Evolutionary conservation across 2,113 vertebrate species (phyloP).

Genomic region (Nycticebus coucang): DNA sequence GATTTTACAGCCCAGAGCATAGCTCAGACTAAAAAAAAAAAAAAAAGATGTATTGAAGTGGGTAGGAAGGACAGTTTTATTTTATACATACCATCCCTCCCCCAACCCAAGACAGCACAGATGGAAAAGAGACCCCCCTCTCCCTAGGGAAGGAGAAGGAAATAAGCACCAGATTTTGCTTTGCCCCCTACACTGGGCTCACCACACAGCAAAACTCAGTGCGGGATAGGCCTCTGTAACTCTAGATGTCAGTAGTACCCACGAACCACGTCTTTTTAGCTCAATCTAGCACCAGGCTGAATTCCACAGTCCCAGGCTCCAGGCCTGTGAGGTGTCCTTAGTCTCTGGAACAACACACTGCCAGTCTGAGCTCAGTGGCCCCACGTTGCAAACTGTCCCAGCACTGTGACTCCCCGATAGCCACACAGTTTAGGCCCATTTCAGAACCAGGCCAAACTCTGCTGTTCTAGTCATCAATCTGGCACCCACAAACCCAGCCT

Average conservation of each 20-base stretch:
- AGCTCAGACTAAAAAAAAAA: not conserved
- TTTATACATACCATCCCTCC: too few relatives aligned
- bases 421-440: not conserved
- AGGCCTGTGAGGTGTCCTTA: not conserved
- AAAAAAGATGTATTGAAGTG: not conserved
- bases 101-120: not conserved
- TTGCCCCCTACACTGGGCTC: not conserved
- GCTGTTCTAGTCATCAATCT: not conserved
- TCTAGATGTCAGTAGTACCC: too few relatives aligned
- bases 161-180: not conserved
- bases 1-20: not conserved
- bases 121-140: rapidly evolving
- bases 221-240: rapidly evolving
- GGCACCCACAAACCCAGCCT: not conserved
- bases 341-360: too few relatives aligned
- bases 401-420: not conserved
- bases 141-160: not conserved
- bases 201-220: too few relatives aligned
- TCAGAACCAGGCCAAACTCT: not conserved
- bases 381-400: not conserved
- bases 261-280: not conserved
- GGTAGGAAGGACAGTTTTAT: not conserved
- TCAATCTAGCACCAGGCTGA: not conserved
- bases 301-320: not conserved
- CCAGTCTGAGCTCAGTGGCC: too few relatives aligned